These are phyloP conservation scores for Sebastes nivosus DNA, from an alignment of 2,797 vertebrate species.

Conservation along the genomic window DNA sequence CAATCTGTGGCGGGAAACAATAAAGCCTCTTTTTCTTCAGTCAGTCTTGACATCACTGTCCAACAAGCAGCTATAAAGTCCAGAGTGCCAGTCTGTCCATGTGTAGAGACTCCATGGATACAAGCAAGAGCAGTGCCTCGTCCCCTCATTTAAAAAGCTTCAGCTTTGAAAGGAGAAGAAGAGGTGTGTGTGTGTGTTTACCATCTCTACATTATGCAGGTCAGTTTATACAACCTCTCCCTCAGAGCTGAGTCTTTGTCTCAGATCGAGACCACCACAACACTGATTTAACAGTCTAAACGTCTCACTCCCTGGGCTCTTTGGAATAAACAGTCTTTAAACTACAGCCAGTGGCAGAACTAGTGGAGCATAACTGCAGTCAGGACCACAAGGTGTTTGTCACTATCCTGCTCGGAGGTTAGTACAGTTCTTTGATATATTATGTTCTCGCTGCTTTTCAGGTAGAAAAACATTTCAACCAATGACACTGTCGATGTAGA, in stretches of 20 bases:
- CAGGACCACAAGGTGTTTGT: conserved; percentile 72
- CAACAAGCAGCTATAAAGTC: conserved; percentile 46
- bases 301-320: background rate
- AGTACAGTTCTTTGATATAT: conserved; percentile 27
- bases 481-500: background rate
- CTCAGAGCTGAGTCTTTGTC: conserved; percentile 29
- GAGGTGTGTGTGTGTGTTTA: background rate
- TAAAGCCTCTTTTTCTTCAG: background rate
- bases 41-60: background rate
- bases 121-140: conserved; percentile 49
- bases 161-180: conserved; percentile 37
- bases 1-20: conserved; percentile 17
- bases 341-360: background rate
- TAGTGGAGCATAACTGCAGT: background rate
- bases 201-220: background rate
- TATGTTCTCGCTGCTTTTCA: background rate
- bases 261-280: conserved; percentile 36
- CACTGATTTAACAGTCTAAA: conserved; percentile 42
- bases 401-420: conserved; percentile 79
- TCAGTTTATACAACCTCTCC: background rate
- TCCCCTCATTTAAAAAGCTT: conserved; percentile 43
- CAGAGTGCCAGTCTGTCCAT: conserved; percentile 55
- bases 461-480: background rate
- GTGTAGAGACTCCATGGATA: conserved; percentile 77
- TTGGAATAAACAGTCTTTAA: background rate